Evolutionary conservation across 2,797 vertebrate species (phyloP).

Genomic region (Parauchenoglanis punctatus): DNA sequence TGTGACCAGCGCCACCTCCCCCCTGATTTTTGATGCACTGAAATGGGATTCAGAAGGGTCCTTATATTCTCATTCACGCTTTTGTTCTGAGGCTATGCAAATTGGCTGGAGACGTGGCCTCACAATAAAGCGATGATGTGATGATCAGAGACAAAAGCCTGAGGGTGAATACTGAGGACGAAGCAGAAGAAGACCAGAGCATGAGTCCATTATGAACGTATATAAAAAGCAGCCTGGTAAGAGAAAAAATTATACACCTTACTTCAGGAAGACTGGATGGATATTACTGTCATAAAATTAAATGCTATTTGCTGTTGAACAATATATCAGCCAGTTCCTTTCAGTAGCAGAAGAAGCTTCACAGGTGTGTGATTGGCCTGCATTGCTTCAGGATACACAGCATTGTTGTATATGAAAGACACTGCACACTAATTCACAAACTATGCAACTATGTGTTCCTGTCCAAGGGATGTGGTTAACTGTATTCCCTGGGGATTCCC

Average conservation of each 20-base stretch:
- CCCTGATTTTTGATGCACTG: constrained; percentile 45
- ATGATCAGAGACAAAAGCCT: constrained; percentile 72
- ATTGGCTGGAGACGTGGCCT: constrained; percentile 91
- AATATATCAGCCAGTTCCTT: constrained; percentile 16
- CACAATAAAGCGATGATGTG: constrained; percentile 80
- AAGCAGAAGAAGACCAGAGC: constrained; percentile 58
- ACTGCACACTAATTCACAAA: neutral
- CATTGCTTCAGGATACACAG: constrained; percentile 20
- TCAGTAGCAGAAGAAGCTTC: constrained; percentile 2
- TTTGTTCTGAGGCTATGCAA: constrained; percentile 98
- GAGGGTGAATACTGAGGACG: constrained; percentile 13
- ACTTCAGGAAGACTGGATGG: constrained; percentile 8
- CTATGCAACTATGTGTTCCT: constrained; percentile 5
- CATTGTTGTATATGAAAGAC: constrained; percentile 18
- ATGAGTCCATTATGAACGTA: neutral
- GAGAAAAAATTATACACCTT: constrained; percentile 11
- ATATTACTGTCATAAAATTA: constrained; percentile 3
- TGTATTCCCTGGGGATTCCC: constrained; percentile 25
- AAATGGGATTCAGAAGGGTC: constrained; percentile 41
- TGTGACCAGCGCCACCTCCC: constrained; percentile 63
- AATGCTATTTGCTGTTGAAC: neutral
- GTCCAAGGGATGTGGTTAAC: constrained; percentile 32
- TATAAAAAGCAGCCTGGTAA: constrained; percentile 25
- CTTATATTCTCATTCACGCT: constrained; percentile 80
- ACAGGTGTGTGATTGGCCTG: constrained; percentile 2